phyloP scores from a whole-genome alignment of 2,888 invertebrate genomes.

The Ischnura elegans region DNA sequence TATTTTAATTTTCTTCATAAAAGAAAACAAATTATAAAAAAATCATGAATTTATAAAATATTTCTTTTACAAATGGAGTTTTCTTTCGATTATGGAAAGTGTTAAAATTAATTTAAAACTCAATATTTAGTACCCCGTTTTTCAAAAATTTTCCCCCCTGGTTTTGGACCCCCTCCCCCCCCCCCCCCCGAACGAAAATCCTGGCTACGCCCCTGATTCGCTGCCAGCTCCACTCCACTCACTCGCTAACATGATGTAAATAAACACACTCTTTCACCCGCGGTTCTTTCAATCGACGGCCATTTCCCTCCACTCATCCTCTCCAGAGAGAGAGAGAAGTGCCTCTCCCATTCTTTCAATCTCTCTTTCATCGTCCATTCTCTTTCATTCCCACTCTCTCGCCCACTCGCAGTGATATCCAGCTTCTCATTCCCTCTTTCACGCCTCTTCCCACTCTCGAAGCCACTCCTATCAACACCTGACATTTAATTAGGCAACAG shows the following conservation, averaged over 20 bases:
- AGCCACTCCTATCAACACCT: conserved; percentile 31
- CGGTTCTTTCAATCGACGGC: background rate
- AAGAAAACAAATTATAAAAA: no score
- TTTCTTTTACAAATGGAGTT: no score
- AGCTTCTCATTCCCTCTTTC: background rate
- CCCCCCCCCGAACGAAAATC: no score
- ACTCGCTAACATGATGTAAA: background rate
- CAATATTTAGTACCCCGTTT: no score
- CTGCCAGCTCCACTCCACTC: background rate
- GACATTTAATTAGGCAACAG: conserved; percentile 29
- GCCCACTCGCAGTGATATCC: background rate
- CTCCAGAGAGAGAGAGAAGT: background rate
- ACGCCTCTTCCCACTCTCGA: background rate
- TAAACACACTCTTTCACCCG: background rate
- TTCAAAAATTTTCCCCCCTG: no score
- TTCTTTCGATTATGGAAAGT: no score
- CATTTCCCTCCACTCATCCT: background rate
- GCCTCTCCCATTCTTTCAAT: background rate
- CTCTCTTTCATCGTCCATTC: background rate
- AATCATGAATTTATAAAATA: no score
- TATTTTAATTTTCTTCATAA: no score
- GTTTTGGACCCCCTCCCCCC: no score
- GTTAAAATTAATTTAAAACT: no score
- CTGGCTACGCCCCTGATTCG: no score
- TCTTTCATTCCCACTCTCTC: background rate